Conservation (phyloP, 2,113 vertebrate species). For the Rhizomys pruinosus region DNA sequence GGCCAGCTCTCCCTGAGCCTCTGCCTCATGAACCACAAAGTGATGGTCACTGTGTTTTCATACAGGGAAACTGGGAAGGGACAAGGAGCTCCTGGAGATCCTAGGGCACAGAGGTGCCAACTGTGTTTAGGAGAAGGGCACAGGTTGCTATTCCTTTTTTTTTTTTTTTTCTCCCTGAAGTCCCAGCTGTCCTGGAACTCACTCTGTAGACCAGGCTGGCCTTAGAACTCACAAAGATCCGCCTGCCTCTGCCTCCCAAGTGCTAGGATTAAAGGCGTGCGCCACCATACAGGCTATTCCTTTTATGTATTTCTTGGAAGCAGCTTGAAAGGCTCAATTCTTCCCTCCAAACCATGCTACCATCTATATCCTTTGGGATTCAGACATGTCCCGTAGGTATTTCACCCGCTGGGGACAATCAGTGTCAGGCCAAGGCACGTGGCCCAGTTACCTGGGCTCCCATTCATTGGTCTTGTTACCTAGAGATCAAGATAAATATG, state of each 20-base stretch:
- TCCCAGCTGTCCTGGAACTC: no score
- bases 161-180: no score
- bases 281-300: no score
- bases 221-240: no score
- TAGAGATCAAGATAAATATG: constrained; percentile 50
- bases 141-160: no score
- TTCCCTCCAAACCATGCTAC: not conserved
- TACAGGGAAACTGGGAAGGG: not conserved
- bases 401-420: not conserved
- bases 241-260: no score
- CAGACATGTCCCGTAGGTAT: not conserved
- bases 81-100: no score
- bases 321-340: not conserved
- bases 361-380: not conserved
- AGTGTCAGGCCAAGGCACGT: not conserved
- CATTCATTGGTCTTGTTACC: constrained; percentile 38
- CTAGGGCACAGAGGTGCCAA: accelerated
- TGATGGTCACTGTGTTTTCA: no score
- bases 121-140: not conserved
- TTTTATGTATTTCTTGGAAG: not conserved
- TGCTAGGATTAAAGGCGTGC: no score
- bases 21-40: not conserved
- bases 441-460: constrained; percentile 29
- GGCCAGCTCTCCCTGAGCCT: not conserved
- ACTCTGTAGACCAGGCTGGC: no score